Conservation (phyloP, 2,113 vertebrate genomes). For the Nycticorax nycticorax region DNA sequence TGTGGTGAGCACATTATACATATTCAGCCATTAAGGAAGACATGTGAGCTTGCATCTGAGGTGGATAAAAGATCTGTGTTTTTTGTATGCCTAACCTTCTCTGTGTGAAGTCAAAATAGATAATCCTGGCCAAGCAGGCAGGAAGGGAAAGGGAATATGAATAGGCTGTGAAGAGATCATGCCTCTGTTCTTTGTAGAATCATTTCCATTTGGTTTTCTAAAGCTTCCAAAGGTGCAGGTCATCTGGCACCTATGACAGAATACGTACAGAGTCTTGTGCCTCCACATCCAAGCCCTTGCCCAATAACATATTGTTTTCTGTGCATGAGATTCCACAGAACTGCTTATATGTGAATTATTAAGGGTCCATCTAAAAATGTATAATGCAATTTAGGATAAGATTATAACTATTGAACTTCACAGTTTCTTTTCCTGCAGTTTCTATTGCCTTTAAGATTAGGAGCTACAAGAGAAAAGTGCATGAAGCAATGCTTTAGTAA, state of each 20-base stretch:
- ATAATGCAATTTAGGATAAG: not conserved
- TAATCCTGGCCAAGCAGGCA: not conserved
- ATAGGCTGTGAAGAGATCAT: not conserved
- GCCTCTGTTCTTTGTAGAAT: not conserved
- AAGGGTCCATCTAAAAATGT: not conserved
- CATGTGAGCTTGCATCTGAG: not conserved
- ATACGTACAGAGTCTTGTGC: not conserved
- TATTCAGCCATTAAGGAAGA: not conserved
- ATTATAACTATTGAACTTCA: not conserved
- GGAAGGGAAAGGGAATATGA: not conserved
- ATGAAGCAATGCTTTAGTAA: not conserved
- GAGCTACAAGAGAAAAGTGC: not conserved
- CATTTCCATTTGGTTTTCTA: not conserved
- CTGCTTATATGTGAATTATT: not conserved
- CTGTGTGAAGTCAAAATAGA: not conserved
- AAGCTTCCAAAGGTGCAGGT: not conserved
- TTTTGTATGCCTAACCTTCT: not conserved
- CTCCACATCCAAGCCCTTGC: not conserved
- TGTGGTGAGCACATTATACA: accelerated
- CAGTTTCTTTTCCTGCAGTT: not conserved
- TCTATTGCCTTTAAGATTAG: not conserved
- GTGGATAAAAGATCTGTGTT: not conserved
- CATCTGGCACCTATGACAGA: not conserved
- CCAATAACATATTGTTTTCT: not conserved
- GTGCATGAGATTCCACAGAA: not conserved